Conservation (phyloP, 2,113 vertebrate genomes). For the Poeciliopsis occidentalis region DNA sequence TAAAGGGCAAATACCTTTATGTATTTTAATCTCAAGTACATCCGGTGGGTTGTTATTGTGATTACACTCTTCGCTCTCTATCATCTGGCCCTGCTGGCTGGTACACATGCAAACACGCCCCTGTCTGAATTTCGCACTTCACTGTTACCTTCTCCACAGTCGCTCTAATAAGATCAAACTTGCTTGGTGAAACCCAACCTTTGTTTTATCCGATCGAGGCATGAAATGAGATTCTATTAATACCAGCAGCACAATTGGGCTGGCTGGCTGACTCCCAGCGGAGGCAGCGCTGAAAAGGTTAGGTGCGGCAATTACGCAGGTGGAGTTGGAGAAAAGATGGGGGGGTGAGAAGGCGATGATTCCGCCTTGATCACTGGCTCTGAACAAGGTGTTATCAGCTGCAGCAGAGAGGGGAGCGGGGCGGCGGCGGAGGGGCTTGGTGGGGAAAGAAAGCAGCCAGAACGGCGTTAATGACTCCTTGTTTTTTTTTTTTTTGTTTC, state of each 20-base stretch:
- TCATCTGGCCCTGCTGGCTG: conserved; percentile 20
- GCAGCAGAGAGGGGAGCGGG: conserved; percentile 31
- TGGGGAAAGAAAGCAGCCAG: conserved; percentile 59
- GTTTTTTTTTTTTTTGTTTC: conserved; percentile 33
- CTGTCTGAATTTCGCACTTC: conserved; percentile 41
- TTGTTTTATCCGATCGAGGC: conserved; percentile 81
- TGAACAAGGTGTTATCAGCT: conserved; percentile 77
- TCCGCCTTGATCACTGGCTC: conserved; percentile 74
- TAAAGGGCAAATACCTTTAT: neutral
- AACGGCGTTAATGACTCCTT: conserved; percentile 77
- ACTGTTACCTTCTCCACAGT: conserved; percentile 68
- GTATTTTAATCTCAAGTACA: conserved; percentile 8
- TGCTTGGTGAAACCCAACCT: conserved; percentile 78
- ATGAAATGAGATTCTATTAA: conserved; percentile 85
- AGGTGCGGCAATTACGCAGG: conserved; percentile 84
- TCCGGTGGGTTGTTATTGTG: conserved; percentile 21
- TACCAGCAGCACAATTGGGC: conserved; percentile 76
- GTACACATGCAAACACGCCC: conserved; percentile 17
- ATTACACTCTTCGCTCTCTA: conserved; percentile 15
- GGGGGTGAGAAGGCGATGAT: conserved; percentile 76
- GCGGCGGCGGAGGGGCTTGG: conserved; percentile 1
- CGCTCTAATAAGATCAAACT: conserved; percentile 78
- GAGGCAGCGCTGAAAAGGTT: conserved; percentile 82
- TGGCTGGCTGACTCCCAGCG: conserved; percentile 73
- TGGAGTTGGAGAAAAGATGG: conserved; percentile 76